Percentiles rank a stretch among this genome's conserved stretches.
phyloP scores from a whole-genome alignment of 1,140 invertebrate species.

The Heliconius nattereri region DNA sequence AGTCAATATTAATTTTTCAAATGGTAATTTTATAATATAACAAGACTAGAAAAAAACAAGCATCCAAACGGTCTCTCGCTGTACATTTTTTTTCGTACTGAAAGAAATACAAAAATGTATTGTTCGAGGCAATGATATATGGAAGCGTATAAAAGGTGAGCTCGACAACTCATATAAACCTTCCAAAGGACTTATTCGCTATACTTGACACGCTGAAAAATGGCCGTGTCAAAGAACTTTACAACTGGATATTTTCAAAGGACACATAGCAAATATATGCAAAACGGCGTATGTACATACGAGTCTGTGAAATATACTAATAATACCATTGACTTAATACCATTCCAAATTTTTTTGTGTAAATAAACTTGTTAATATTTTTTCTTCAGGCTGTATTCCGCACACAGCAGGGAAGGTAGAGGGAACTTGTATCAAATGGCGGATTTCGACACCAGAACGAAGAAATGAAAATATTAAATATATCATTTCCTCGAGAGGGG shows the following conservation, averaged over 20 bases:
- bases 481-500: too few relatives aligned
- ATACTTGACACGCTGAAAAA: constrained; percentile 1
- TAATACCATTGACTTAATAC: neutral
- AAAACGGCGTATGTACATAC: neutral
- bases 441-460: too few relatives aligned
- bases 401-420: too few relatives aligned
- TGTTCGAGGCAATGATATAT: constrained; percentile 31
- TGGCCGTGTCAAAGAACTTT: constrained; percentile 12
- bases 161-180: constrained; percentile 24
- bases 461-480: too few relatives aligned
- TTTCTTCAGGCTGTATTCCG: too few relatives aligned
- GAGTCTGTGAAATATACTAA: neutral
- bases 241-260: neutral
- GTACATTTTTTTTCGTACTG: neutral
- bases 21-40: too few relatives aligned
- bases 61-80: neutral
- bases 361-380: neutral
- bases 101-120: constrained; percentile 18
- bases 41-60: neutral
- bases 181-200: constrained; percentile 13
- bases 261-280: neutral
- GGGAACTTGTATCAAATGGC: too few relatives aligned
- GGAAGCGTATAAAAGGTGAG: constrained; percentile 22
- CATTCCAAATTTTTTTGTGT: neutral
- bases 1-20: too few relatives aligned